phyloP scores from a whole-genome alignment of 35 echinoderm and acorn worm genomes.

The Anneissia japonica region DNA sequence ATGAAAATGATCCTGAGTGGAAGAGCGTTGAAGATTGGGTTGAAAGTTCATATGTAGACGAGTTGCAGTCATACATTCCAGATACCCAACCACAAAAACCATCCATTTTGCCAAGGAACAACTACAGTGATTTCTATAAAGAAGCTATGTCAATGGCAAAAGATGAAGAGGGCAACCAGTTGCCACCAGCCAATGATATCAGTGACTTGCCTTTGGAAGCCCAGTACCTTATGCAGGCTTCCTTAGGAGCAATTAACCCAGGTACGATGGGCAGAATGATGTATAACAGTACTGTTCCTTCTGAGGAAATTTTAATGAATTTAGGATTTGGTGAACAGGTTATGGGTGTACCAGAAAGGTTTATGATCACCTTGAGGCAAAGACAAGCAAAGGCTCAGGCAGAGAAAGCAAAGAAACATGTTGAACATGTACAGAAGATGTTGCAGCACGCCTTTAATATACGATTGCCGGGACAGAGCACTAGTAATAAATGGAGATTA shows the following conservation, averaged over 20 bases:
- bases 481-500: background rate
- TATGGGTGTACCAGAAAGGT: constrained; percentile 72
- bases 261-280: background rate
- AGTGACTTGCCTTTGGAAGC: background rate
- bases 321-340: constrained; percentile 79
- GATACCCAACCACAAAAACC: background rate
- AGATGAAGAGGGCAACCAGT: background rate
- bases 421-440: background rate
- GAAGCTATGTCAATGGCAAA: background rate
- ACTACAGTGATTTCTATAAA: background rate
- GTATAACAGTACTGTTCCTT: constrained; percentile 1
- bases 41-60: background rate
- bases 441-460: background rate
- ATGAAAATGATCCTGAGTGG: background rate
- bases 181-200: background rate
- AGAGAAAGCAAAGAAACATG: background rate
- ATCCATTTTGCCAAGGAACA: background rate
- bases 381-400: background rate
- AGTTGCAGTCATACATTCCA: background rate
- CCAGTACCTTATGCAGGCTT: background rate
- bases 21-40: background rate
- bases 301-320: constrained; percentile 76
- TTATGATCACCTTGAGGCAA: constrained; percentile 39
- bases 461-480: background rate
- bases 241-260: background rate